Conservation (phyloP, 2,113 vertebrate species). For the Anoura caudifer region DNA sequence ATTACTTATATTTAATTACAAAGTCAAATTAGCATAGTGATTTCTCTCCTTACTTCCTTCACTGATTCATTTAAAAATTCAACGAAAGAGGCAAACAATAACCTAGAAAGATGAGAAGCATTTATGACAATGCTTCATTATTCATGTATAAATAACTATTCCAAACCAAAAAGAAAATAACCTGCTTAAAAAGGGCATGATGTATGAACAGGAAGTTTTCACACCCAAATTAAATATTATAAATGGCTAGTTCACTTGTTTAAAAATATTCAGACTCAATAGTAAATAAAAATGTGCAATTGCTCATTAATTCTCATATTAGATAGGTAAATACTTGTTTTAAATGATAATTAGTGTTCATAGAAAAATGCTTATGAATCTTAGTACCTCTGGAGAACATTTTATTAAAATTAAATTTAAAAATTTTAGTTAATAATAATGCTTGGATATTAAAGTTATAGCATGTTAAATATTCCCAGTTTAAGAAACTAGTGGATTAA, state of each 20-base stretch:
- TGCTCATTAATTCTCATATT: neutral
- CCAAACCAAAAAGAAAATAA: constrained; percentile 7
- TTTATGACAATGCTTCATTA: neutral
- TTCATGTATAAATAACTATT: neutral
- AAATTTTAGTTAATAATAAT: constrained; percentile 23
- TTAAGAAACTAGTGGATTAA: neutral
- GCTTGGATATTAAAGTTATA: neutral
- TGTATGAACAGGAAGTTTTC: neutral
- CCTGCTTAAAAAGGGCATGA: neutral
- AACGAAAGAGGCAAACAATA: neutral
- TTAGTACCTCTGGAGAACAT: neutral
- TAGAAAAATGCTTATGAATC: neutral
- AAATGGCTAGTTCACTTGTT: neutral
- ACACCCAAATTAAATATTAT: neutral
- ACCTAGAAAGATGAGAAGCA: neutral
- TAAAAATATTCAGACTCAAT: neutral
- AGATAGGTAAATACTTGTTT: neutral
- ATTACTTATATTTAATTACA: neutral
- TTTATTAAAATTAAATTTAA: constrained; percentile 22
- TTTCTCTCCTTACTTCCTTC: neutral
- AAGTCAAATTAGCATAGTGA: neutral
- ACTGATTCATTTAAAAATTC: neutral
- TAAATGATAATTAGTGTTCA: neutral
- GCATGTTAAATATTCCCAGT: neutral
- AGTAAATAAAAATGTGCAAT: neutral